Evolutionary conservation across 2,888 invertebrate species (phyloP), one percentile per base, ranked within the genome.

Genomic region (Carpatolechia fugitivella): DNA sequence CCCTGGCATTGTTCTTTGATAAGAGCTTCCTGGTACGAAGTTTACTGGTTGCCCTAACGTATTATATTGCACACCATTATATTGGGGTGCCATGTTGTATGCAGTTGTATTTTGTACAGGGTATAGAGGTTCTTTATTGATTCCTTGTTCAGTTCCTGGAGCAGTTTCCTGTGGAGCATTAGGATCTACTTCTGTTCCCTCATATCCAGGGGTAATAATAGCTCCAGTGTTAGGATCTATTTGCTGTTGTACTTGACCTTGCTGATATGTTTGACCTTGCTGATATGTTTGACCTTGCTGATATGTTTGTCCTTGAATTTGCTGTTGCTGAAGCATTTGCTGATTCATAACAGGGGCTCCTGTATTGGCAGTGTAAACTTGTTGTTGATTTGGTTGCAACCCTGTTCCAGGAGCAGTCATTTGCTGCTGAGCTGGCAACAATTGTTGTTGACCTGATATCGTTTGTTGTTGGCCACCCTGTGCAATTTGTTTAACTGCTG

Each of bases 31-130:
- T 14, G 83, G 76, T n/a, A 80, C n/a, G 64, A 79, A 67, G 60
- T 86, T 72, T 24, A 88, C 66, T 20, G 85, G 85, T 59, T 88
- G 88, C 2, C 88, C 89, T 33, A 89, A 69, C n/a, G 86, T 85
- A 55, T 89, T 88, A 56, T 78, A 86, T 6, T 76, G 64, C 3
- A 41, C 20, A 41, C 18, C 16, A 18, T 40, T 40, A 29, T 64
- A 71, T 59, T 61, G 60, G 62, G 62, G 41, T 66, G 71, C 16
- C 61, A 29, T 29, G 24, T 44, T 54, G 30, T 61, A 53, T 14
- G 58, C 56, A 30, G 61, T 51, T 13, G 61, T 41, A 59, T 70
- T 77, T 55, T 84, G 79, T 0, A 66, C 81, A 6, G 88, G 87
- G 18, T 76, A 74, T 66, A 86, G 76, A 6, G 80, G 80, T 35